Conservation (phyloP, 2,113 vertebrate species). For the Hyperopisus bebe region DNA sequence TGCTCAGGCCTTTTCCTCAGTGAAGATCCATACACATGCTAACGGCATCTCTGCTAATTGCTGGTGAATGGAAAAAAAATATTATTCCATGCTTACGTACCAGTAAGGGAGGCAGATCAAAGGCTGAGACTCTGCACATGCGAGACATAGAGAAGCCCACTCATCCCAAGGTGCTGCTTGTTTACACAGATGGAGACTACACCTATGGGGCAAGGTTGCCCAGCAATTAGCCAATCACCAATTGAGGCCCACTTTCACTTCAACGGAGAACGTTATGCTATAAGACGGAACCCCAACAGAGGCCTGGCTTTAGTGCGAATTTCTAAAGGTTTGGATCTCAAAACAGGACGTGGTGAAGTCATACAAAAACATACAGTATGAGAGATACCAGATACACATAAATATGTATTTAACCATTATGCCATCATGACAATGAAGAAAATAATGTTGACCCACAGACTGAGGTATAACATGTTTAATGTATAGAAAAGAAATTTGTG, state of each 20-base stretch:
- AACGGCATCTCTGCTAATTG: slow-evolving; percentile 6
- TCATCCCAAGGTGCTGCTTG: background rate
- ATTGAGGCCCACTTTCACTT: background rate
- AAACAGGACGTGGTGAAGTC: background rate
- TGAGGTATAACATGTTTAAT: slow-evolving; percentile 40
- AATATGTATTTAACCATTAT: background rate
- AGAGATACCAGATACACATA: slow-evolving; percentile 1
- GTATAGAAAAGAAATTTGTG: slow-evolving; percentile 36
- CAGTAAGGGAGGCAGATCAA: background rate
- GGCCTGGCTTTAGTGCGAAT: background rate
- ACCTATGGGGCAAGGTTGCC: background rate
- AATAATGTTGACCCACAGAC: slow-evolving; percentile 36
- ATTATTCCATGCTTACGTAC: background rate
- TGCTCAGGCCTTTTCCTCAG: background rate
- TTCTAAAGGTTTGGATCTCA: background rate
- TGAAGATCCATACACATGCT: background rate
- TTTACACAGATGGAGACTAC: background rate
- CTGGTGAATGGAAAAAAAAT: background rate
- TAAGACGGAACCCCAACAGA: background rate
- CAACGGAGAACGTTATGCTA: background rate
- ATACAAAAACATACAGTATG: background rate
- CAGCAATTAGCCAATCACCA: background rate
- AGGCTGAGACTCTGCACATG: background rate
- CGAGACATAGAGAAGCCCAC: background rate
- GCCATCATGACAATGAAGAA: slow-evolving; percentile 19